phyloP scores from a whole-genome alignment of 1,140 invertebrate species.

The Archegozetes longisetosus region DNA sequence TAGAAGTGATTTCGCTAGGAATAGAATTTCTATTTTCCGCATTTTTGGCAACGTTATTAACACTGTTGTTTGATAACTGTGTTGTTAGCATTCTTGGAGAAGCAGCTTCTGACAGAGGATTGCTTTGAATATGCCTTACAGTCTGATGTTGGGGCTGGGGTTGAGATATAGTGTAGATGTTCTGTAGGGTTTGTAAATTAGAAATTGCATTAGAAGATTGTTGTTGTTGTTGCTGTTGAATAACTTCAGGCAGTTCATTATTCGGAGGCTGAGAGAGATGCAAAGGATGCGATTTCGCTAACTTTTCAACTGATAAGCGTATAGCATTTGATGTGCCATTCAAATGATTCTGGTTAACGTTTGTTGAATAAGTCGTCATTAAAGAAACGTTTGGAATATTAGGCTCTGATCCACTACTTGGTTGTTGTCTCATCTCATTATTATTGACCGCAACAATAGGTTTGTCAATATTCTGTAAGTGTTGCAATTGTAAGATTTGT shows the following conservation, averaged over 20 bases:
- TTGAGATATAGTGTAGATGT: neutral
- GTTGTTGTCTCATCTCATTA: neutral
- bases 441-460: neutral
- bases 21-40: neutral
- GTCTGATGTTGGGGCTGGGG: neutral
- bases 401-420: conserved; percentile 10
- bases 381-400: neutral
- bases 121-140: neutral
- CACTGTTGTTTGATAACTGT: neutral
- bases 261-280: too few relatives aligned
- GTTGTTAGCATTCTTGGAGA: neutral
- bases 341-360: neutral
- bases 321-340: neutral
- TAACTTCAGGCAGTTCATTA: too few relatives aligned
- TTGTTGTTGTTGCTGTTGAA: neutral
- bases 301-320: neutral
- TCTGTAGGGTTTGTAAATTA: neutral
- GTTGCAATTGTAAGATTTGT: neutral
- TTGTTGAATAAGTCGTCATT: neutral
- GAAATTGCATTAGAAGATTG: neutral
- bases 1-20: neutral
- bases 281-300: neutral
- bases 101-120: neutral
- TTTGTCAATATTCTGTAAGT: neutral
- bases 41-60: neutral